Conservation (phyloP, 1,140 invertebrate species). For the Plectrocnemia conspersa region DNA sequence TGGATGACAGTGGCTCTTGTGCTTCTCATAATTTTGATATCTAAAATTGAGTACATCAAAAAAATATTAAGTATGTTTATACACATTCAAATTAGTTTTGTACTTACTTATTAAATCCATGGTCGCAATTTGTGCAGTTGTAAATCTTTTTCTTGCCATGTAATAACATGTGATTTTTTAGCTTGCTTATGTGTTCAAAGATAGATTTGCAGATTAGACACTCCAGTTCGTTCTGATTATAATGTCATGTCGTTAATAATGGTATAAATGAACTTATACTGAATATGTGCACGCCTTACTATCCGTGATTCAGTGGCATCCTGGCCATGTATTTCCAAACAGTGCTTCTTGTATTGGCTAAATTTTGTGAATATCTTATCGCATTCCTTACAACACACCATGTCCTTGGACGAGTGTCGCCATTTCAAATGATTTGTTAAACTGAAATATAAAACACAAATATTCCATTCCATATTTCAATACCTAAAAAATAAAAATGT, state of each 20-base stretch:
- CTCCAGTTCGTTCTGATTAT: not conserved
- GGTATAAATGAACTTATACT: slow-evolving; percentile 4
- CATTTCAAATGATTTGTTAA: slow-evolving; percentile 24
- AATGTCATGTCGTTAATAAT: not conserved
- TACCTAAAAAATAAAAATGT: not conserved
- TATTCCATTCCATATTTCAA: not conserved
- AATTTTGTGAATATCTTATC: slow-evolving; percentile 19
- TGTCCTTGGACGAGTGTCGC: slow-evolving; percentile 9
- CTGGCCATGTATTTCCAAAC: slow-evolving; percentile 18
- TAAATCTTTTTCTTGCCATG: slow-evolving; percentile 30
- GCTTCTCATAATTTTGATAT: slow-evolving; percentile 26
- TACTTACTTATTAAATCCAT: slow-evolving; percentile 27
- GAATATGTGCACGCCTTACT: too few species aligned
- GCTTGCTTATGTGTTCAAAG: slow-evolving; percentile 17
- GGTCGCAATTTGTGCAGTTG: slow-evolving; percentile 24
- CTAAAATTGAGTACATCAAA: slow-evolving; percentile 11
- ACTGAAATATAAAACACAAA: slow-evolving; percentile 10
- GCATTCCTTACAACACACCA: slow-evolving; percentile 20
- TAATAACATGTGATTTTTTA: slow-evolving; percentile 25
- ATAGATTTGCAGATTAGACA: slow-evolving; percentile 21
- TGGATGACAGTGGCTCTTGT: slow-evolving; percentile 10
- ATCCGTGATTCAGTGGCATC: slow-evolving; percentile 6
- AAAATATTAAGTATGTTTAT: slow-evolving; percentile 1
- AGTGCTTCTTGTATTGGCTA: slow-evolving; percentile 19
- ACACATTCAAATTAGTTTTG: not conserved